Percentiles rank a stretch among this genome's conserved stretches.
phyloP scores from a whole-genome alignment of 2,113 vertebrate genomes.

The Phasianus colchicus region DNA sequence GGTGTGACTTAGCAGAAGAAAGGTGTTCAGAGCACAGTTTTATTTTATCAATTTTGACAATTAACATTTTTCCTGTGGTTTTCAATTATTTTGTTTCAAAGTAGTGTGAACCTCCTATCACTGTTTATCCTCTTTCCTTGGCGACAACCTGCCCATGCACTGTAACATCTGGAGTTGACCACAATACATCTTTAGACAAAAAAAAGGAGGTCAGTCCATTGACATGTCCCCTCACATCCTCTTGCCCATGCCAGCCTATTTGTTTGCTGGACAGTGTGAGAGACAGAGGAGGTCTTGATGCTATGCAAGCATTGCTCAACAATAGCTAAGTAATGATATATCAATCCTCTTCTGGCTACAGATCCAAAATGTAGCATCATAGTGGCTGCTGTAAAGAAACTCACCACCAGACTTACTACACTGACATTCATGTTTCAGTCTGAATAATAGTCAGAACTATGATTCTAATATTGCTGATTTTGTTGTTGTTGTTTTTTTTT shows the following conservation, averaged over 20 bases:
- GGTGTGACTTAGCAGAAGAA: slow-evolving; percentile 1
- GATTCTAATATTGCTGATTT: background rate
- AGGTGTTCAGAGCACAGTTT: background rate
- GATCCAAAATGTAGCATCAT: background rate
- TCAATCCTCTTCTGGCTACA: background rate
- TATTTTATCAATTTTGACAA: slow-evolving; percentile 1
- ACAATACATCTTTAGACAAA: background rate
- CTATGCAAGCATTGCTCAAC: background rate
- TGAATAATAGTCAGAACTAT: background rate
- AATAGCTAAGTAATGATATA: background rate
- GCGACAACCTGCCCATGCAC: background rate
- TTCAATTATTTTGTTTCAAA: slow-evolving; percentile 42
- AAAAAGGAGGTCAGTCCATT: background rate
- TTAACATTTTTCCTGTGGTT: background rate
- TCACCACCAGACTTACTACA: background rate
- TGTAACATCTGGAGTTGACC: background rate
- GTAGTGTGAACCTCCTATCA: background rate
- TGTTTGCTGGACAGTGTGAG: fast-evolving
- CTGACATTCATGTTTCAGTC: background rate
- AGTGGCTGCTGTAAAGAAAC: background rate
- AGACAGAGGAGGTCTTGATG: fast-evolving
- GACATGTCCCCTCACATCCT: background rate
- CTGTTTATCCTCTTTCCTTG: slow-evolving; percentile 31
- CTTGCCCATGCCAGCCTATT: fast-evolving
- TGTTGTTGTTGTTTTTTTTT: background rate